Conservation (phyloP, 2,797 vertebrate genomes). For the Ctenochaetus hawaiiensis region DNA sequence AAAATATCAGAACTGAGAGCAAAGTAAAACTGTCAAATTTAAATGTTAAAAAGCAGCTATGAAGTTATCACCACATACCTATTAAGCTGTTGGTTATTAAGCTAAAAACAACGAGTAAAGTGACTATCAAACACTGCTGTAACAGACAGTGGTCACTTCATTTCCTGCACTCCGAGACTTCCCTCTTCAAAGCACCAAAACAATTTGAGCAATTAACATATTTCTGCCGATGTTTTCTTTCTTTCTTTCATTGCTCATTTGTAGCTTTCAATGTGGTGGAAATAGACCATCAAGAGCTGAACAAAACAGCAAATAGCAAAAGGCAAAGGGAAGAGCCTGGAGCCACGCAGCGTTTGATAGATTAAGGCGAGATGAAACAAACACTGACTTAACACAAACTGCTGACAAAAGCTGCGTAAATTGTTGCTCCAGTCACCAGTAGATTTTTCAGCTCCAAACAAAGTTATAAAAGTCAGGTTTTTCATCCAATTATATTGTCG, state of each 20-base stretch:
- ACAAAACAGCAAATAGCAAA: conserved; percentile 82
- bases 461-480: conserved; percentile 56
- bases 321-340: conserved; percentile 84
- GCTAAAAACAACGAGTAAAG: conserved; percentile 64
- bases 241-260: conserved; percentile 80
- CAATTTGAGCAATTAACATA: conserved; percentile 84
- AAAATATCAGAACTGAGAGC: background rate
- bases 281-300: conserved; percentile 95
- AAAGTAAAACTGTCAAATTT: conserved; percentile 13
- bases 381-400: conserved; percentile 79
- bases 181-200: conserved; percentile 74
- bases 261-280: conserved; percentile 88
- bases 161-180: conserved; percentile 69
- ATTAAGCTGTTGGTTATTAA: conserved; percentile 70
- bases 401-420: conserved; percentile 76
- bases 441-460: conserved; percentile 59
- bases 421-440: conserved; percentile 67
- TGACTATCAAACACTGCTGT: conserved; percentile 56
- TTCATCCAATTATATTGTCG: conserved; percentile 50
- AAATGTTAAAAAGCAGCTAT: conserved; percentile 45
- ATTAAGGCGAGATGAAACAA: conserved; percentile 85
- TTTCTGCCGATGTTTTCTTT: conserved; percentile 81
- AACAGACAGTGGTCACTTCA: conserved; percentile 70
- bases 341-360: conserved; percentile 78
- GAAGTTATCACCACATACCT: conserved; percentile 61